Percentiles rank a stretch among this genome's conserved stretches.
Conservation (phyloP, 2,888 invertebrate species). For the Caenorhabditis macrosperma region DNA sequence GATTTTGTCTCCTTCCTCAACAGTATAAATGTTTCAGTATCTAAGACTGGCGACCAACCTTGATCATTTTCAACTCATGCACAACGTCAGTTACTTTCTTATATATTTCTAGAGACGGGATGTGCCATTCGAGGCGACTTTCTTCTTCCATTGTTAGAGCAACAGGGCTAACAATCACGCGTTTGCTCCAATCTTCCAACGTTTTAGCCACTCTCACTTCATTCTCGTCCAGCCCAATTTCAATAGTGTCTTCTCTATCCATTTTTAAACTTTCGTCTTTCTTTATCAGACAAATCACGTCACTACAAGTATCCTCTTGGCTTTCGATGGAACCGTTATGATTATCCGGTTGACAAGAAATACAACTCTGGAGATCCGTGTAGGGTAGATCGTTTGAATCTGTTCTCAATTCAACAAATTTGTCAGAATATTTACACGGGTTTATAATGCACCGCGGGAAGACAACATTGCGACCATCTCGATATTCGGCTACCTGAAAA, state of each 20-base stretch:
- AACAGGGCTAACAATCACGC: slow-evolving; percentile 81
- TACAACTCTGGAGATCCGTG: background rate
- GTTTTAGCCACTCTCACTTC: slow-evolving; percentile 38
- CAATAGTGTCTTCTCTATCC: background rate
- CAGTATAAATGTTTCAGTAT: too few species aligned
- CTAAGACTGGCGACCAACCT: too few species aligned
- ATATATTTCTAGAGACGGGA: slow-evolving; percentile 89
- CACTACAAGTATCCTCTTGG: slow-evolving; percentile 23
- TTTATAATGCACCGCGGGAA: background rate
- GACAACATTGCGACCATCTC: background rate
- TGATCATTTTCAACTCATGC: slow-evolving; percentile 70
- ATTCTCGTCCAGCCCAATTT: slow-evolving; percentile 9
- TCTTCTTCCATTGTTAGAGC: slow-evolving; percentile 58
- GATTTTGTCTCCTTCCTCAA: slow-evolving; percentile 88
- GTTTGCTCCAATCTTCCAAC: slow-evolving; percentile 69
- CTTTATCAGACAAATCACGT: slow-evolving; percentile 37
- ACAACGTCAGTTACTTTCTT: slow-evolving; percentile 82
- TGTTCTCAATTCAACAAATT: too few species aligned
- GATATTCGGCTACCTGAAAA: slow-evolving; percentile 39
- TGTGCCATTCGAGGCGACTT: slow-evolving; percentile 84
- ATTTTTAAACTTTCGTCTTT: slow-evolving; percentile 16
- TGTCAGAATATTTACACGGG: slow-evolving; percentile 16
- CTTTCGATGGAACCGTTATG: too few species aligned
- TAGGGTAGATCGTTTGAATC: too few species aligned
- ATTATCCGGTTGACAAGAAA: too few species aligned